phyloP scores from a whole-genome alignment of 2,113 vertebrate species.

The Tragelaphus imberbis region DNA sequence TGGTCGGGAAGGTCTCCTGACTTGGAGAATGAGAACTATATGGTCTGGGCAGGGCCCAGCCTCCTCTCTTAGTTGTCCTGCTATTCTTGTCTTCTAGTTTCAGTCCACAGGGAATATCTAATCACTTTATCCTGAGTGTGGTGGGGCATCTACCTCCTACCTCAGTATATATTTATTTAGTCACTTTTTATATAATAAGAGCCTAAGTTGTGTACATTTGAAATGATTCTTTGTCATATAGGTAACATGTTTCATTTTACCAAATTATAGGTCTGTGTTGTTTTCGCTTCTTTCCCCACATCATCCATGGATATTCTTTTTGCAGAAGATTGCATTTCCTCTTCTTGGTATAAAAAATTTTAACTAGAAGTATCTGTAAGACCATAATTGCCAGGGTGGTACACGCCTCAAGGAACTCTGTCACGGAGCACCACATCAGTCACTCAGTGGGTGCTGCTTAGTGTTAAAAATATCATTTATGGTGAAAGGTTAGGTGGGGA shows the following conservation, averaged over 20 bases:
- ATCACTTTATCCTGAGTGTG: not conserved
- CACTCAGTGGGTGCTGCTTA: not conserved
- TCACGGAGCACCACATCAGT: not conserved
- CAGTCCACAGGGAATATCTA: not conserved
- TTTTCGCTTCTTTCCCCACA: conserved; percentile 21
- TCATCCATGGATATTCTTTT: not conserved
- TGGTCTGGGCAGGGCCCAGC: not conserved
- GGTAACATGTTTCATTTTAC: not conserved
- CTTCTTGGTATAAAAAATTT: not conserved
- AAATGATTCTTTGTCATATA: not conserved
- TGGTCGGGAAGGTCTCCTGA: not conserved
- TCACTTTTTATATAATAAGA: not conserved
- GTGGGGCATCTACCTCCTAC: not conserved
- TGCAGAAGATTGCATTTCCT: conserved; percentile 38
- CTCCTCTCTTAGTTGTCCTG: not conserved
- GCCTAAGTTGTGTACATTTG: not conserved
- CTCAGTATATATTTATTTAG: not conserved
- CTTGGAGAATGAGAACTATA: not conserved
- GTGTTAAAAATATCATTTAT: conserved; percentile 28
- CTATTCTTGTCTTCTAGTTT: not conserved
- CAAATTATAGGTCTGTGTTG: not conserved
- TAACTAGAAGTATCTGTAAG: conserved; percentile 31
- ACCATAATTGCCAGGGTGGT: conserved; percentile 13
- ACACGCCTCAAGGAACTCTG: not conserved
- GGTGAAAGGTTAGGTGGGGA: not conserved